These are phyloP conservation scores for Stegana nigrithorax DNA, from an alignment of 2,888 invertebrate genomes.

Conservation along the genomic window DNA sequence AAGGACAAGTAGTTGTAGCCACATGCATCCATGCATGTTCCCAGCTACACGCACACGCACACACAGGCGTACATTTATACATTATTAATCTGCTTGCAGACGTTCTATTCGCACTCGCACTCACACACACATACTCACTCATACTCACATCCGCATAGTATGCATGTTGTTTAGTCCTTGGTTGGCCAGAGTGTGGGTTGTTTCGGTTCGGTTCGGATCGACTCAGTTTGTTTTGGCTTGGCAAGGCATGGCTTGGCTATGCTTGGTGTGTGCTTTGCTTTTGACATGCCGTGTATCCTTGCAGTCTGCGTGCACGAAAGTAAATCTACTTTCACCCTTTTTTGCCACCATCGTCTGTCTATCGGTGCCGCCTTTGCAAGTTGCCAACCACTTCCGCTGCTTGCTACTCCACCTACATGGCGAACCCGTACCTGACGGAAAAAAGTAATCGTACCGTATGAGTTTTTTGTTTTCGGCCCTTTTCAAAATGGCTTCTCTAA, in stretches of 20 bases:
- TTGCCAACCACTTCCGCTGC: neutral
- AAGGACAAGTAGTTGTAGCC: conserved; percentile 33
- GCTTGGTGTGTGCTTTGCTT: conserved; percentile 12
- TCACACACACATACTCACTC: conserved; percentile 27
- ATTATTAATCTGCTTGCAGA: conserved; percentile 59
- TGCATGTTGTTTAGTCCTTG: neutral
- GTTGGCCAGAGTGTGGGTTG: neutral
- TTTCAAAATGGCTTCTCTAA: conserved; percentile 54
- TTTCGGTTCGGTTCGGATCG: neutral
- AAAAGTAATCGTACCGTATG: too few relatives aligned
- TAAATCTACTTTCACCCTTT: conserved; percentile 61
- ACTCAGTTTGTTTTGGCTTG: neutral
- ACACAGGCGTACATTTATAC: conserved; percentile 34
- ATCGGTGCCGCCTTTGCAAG: neutral
- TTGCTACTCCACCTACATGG: neutral
- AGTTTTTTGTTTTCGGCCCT: too few relatives aligned
- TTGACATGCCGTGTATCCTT: conserved; percentile 33
- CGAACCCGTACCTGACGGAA: neutral
- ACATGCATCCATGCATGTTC: neutral
- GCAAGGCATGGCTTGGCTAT: conserved; percentile 13
- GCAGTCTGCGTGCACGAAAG: conserved; percentile 47
- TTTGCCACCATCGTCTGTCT: conserved; percentile 3
- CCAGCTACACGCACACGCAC: conserved; percentile 25
- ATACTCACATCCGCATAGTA: too few relatives aligned
- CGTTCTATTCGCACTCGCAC: conserved; percentile 50